phyloP scores from a whole-genome alignment of 2,888 invertebrate genomes.

The Cybosia mesomella region DNA sequence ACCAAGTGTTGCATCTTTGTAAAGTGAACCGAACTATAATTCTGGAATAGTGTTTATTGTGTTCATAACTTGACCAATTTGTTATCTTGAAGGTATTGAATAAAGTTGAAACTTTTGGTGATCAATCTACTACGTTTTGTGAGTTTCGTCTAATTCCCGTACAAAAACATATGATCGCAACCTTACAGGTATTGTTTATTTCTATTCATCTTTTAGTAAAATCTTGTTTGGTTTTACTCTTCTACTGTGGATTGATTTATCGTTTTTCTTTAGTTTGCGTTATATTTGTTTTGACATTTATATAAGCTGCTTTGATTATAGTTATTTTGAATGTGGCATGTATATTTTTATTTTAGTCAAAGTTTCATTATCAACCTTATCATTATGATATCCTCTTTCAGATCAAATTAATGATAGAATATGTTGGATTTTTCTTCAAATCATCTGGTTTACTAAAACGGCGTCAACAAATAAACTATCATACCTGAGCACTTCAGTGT shows the following conservation, averaged over 20 bases:
- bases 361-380: not conserved
- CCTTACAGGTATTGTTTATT: slow-evolving; percentile 56
- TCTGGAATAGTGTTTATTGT: slow-evolving; percentile 63
- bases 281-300: not conserved
- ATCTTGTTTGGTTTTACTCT: slow-evolving; percentile 1
- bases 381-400: slow-evolving; percentile 20
- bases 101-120: slow-evolving; percentile 63
- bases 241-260: slow-evolving; percentile 21
- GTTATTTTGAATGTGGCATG: not conserved
- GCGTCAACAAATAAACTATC: slow-evolving; percentile 47
- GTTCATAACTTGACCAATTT: slow-evolving; percentile 60
- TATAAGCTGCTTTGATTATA: not conserved
- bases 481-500: slow-evolving; percentile 46
- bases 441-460: slow-evolving; percentile 54
- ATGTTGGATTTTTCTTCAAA: slow-evolving; percentile 56
- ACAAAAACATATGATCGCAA: slow-evolving; percentile 56
- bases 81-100: slow-evolving; percentile 52
- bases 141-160: slow-evolving; percentile 44
- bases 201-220: slow-evolving; percentile 21
- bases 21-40: slow-evolving; percentile 68
- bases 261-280: not conserved
- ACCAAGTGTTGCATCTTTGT: slow-evolving; percentile 61
- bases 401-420: slow-evolving; percentile 48
- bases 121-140: slow-evolving; percentile 49
- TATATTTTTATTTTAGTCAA: not conserved